These are phyloP conservation scores for Polypedilum pembai DNA, from an alignment of 1,140 invertebrate genomes.

Conservation along the genomic window DNA sequence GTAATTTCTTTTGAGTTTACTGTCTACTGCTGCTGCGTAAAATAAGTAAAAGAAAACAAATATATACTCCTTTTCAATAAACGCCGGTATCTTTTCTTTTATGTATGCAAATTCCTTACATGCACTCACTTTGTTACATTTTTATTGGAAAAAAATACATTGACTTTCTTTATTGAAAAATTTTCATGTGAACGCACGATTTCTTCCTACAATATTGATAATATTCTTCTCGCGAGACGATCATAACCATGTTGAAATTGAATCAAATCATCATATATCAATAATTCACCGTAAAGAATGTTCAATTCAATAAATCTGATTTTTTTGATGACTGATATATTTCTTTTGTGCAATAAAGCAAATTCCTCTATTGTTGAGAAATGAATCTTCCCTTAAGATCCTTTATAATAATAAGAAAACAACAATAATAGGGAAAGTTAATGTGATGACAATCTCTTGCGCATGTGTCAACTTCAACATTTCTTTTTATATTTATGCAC, in stretches of 20 bases:
- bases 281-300: neutral
- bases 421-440: neutral
- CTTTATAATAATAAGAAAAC: neutral
- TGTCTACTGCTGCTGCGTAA: neutral
- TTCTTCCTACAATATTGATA: neutral
- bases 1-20: neutral
- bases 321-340: neutral
- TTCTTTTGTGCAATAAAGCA: neutral
- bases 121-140: neutral
- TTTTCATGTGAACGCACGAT: conserved; percentile 1
- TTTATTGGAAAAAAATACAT: no score
- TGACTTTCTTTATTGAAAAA: neutral
- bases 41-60: conserved; percentile 5
- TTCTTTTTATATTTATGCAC: neutral
- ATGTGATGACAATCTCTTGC: conserved; percentile 17
- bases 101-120: conserved; percentile 1
- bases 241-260: neutral
- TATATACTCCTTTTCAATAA: neutral
- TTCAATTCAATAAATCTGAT: neutral
- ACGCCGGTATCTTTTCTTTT: neutral
- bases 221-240: neutral
- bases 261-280: neutral
- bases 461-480: conserved; percentile 16
- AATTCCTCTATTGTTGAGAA: neutral
- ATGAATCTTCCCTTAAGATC: neutral